These are phyloP conservation scores for Doryteuthis pealeii DNA, from an alignment of 1,140 invertebrate species.

Conservation along the genomic window DNA sequence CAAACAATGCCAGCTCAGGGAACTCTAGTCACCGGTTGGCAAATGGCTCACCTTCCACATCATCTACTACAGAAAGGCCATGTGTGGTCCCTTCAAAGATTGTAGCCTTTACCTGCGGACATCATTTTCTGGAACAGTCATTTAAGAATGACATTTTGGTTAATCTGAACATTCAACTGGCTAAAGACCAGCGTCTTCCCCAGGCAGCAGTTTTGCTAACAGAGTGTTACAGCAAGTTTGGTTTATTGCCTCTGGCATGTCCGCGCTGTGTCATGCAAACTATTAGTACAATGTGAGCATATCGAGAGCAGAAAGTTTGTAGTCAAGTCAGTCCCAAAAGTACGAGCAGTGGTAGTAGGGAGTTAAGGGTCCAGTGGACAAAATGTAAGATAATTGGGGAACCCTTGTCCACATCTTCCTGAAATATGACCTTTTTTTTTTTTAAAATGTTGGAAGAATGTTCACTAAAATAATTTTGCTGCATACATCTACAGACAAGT, in stretches of 20 bases:
- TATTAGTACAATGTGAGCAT: constrained; percentile 16
- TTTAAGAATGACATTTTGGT: constrained; percentile 33
- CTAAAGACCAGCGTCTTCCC: constrained; percentile 25
- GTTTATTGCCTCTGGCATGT: constrained; percentile 34
- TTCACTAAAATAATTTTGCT: no score
- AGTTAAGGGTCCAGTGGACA: neutral
- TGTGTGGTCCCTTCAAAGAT: neutral
- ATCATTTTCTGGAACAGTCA: constrained; percentile 28
- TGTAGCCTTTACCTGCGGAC: constrained; percentile 43
- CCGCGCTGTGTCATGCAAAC: constrained; percentile 40
- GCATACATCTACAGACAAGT: no score
- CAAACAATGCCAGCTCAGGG: no score
- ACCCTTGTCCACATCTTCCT: no score
- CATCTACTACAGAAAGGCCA: neutral
- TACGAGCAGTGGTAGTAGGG: neutral
- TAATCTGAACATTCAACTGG: constrained; percentile 28
- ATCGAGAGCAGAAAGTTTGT: neutral
- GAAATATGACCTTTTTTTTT: no score
- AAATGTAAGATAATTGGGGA: neutral
- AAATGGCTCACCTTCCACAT: no score
- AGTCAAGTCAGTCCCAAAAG: neutral
- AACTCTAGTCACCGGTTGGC: no score
- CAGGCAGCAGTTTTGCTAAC: constrained; percentile 27
- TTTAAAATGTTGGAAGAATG: no score
- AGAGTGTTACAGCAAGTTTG: constrained; percentile 31